Percentiles rank a stretch among this genome's conserved stretches.
Evolutionary conservation across 2,797 vertebrate species (phyloP).

Genomic region (Neosalanx taihuensis): DNA sequence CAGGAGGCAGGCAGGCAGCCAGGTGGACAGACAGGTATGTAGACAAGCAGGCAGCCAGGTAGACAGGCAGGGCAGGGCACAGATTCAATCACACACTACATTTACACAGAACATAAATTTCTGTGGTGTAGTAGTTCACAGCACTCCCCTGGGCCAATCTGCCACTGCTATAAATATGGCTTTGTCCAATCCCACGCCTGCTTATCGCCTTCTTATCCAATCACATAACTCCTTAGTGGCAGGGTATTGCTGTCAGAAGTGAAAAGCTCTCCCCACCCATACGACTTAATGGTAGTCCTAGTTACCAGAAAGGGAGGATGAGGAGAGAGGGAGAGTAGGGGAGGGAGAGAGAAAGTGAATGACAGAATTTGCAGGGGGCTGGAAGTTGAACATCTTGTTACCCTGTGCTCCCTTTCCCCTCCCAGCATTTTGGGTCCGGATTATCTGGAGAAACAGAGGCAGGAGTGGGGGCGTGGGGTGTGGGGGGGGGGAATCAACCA

Average conservation of each 20-base stretch:
- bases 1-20: not conserved
- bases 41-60: not conserved
- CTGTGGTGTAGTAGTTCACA: not conserved
- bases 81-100: too few species aligned
- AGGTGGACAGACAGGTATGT: not conserved
- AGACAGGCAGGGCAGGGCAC: not conserved
- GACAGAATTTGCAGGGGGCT: too few species aligned
- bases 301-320: not conserved
- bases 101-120: too few species aligned
- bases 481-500: too few species aligned
- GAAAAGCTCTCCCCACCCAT: not conserved
- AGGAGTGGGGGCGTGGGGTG: too few species aligned
- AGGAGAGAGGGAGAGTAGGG: not conserved
- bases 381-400: too few species aligned
- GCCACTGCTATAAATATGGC: slow-evolving; percentile 2
- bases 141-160: not conserved
- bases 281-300: not conserved
- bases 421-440: too few species aligned
- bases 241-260: not conserved
- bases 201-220: slow-evolving; percentile 1
- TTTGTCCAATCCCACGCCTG: not conserved
- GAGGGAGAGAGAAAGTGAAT: too few species aligned
- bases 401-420: too few species aligned
- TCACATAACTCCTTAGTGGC: not conserved
- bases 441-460: too few species aligned